Evolutionary conservation across 2,797 vertebrate genomes (phyloP).

Genomic region (Enteromius anoplus): DNA sequence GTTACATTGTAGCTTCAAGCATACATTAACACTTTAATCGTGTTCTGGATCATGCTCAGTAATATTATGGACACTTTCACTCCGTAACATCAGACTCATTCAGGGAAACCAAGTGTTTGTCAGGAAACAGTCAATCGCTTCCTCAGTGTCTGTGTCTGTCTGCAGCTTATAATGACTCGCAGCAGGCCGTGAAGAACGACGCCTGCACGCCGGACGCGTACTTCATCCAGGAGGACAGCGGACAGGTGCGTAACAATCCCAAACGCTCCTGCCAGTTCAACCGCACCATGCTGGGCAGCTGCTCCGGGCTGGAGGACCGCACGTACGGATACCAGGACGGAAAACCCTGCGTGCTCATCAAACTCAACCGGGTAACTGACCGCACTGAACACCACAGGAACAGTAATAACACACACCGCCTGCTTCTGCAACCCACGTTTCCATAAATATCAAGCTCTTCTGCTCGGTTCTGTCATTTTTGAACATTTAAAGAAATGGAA

Average conservation of each 20-base stretch:
- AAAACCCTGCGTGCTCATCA: conserved; percentile 83
- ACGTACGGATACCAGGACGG: conserved; percentile 82
- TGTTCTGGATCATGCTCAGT: too few relatives aligned
- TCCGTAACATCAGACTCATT: background rate
- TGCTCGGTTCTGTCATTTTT: background rate
- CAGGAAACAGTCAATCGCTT: background rate
- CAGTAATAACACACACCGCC: too few relatives aligned
- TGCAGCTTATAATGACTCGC: conserved; percentile 82
- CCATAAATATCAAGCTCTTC: background rate
- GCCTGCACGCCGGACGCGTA: conserved; percentile 77
- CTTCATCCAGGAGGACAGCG: conserved; percentile 84
- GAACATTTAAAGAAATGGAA: background rate
- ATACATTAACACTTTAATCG: too few relatives aligned
- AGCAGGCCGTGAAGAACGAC: conserved; percentile 82
- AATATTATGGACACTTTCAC: too few relatives aligned
- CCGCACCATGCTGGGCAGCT: conserved; percentile 78
- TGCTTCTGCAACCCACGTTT: background rate
- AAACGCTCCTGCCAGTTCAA: conserved; percentile 90
- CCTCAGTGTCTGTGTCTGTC: conserved; percentile 28
- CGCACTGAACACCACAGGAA: background rate
- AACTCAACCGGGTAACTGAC: conserved; percentile 75
- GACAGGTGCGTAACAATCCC: conserved; percentile 82
- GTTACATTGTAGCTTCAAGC: too few relatives aligned
- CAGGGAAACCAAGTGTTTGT: too few relatives aligned
- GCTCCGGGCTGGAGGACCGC: conserved; percentile 78